A percentile compares a stretch with the other conserved stretches of the same genome.
phyloP scores from a whole-genome alignment of 2,888 invertebrate genomes.

The Tenthredo scrophulariae region DNA sequence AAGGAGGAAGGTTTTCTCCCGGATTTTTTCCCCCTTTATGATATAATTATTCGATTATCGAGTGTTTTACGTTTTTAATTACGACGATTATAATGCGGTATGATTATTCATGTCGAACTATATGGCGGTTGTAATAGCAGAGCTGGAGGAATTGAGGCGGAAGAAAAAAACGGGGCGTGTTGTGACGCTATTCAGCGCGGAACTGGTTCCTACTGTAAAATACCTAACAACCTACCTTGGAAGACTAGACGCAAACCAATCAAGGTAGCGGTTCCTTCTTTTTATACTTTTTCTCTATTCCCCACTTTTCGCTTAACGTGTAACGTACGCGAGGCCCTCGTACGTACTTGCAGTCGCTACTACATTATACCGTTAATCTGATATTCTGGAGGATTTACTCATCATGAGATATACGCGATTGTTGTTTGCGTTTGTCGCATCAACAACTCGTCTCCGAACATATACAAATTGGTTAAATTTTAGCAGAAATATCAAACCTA shows the following conservation, averaged over 20 bases:
- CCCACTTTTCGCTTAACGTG: background rate
- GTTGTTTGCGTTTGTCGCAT: background rate
- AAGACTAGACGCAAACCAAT: constrained; percentile 25
- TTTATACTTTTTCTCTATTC: background rate
- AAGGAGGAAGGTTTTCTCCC: background rate
- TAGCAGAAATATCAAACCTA: too few species aligned
- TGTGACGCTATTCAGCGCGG: background rate
- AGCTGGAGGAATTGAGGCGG: background rate
- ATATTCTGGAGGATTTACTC: background rate
- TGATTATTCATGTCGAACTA: too few species aligned
- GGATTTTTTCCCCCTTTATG: background rate
- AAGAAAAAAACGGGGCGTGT: constrained; percentile 7
- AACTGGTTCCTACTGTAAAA: constrained; percentile 20
- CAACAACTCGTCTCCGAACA: too few species aligned
- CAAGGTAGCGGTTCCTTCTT: constrained; percentile 16
- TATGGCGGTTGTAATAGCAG: background rate
- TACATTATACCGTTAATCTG: background rate
- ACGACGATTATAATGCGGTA: background rate
- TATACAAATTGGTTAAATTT: background rate
- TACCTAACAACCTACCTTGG: background rate
- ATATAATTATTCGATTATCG: background rate
- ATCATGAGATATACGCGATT: background rate
- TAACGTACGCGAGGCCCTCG: background rate
- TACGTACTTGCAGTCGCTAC: background rate
- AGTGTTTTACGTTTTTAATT: background rate